Evolutionary conservation across 1,140 invertebrate genomes (phyloP).

Genomic region (Scaptomyza graminum): DNA sequence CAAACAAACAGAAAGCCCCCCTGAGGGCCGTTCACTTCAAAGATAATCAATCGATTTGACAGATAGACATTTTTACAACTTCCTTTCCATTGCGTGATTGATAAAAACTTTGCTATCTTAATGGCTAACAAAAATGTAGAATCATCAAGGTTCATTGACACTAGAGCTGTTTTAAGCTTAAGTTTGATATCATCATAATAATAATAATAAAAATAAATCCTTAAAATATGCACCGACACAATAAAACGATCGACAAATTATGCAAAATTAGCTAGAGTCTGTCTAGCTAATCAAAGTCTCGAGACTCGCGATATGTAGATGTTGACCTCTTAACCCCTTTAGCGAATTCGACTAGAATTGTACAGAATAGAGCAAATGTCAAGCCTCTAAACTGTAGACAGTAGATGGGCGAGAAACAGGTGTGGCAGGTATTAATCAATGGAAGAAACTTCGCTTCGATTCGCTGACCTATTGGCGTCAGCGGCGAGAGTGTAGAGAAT

Average conservation of each 20-base stretch:
- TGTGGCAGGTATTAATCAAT: constrained; percentile 66
- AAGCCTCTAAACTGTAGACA: constrained; percentile 7
- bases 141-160: too few relatives aligned
- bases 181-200: too few relatives aligned
- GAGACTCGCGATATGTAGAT: not conserved
- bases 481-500: constrained; percentile 11
- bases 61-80: not conserved
- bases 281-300: too few relatives aligned
- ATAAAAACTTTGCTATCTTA: too few relatives aligned
- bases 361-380: constrained; percentile 21
- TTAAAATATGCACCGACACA: not conserved
- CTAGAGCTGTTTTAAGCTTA: too few relatives aligned
- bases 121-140: too few relatives aligned
- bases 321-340: constrained; percentile 45
- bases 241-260: constrained; percentile 5
- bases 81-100: too few relatives aligned
- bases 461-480: constrained; percentile 44
- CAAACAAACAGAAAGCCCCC: too few relatives aligned
- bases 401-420: constrained; percentile 13
- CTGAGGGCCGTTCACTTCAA: constrained; percentile 1
- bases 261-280: constrained; percentile 17
- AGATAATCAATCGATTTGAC: constrained; percentile 4
- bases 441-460: constrained; percentile 2
- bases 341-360: constrained; percentile 11
- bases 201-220: not conserved